phyloP scores from a whole-genome alignment of 2,113 vertebrate genomes.

The Ascaphus truei region DNA sequence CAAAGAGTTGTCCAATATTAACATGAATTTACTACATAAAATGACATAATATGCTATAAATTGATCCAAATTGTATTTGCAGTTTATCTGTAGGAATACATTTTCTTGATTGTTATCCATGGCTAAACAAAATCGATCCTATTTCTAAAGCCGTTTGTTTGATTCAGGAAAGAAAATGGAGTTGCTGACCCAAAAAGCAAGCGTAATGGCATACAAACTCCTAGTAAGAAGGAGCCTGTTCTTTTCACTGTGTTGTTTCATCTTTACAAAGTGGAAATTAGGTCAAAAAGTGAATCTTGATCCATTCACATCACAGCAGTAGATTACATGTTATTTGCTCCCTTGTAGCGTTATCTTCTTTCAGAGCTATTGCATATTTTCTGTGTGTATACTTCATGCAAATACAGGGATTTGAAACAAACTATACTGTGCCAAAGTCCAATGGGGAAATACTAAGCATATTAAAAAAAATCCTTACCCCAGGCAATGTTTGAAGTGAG shows the following conservation, averaged over 20 bases:
- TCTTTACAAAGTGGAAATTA: slow-evolving; percentile 4
- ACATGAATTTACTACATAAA: too few relatives aligned
- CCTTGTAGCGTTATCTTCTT: not conserved
- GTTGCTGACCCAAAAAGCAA: too few relatives aligned
- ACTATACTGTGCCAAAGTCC: not conserved
- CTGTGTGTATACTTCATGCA: not conserved
- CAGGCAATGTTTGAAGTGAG: slow-evolving; percentile 89
- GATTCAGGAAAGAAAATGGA: too few relatives aligned
- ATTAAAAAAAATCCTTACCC: slow-evolving; percentile 70
- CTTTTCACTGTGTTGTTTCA: not conserved
- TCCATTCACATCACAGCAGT: not conserved
- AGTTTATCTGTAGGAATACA: too few relatives aligned
- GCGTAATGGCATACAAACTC: too few relatives aligned
- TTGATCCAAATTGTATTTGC: too few relatives aligned
- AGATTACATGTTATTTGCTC: not conserved
- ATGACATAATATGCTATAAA: too few relatives aligned
- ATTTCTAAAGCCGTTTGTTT: too few relatives aligned
- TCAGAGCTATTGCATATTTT: not conserved
- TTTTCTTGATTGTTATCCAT: too few relatives aligned
- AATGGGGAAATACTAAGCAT: accelerated
- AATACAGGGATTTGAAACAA: not conserved
- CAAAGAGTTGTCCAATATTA: too few relatives aligned
- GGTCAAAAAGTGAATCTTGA: not conserved
- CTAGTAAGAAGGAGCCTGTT: too few relatives aligned
- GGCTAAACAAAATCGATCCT: too few relatives aligned